Conservation (phyloP, 2,888 invertebrate species). For the Lampropteryx suffumata region DNA sequence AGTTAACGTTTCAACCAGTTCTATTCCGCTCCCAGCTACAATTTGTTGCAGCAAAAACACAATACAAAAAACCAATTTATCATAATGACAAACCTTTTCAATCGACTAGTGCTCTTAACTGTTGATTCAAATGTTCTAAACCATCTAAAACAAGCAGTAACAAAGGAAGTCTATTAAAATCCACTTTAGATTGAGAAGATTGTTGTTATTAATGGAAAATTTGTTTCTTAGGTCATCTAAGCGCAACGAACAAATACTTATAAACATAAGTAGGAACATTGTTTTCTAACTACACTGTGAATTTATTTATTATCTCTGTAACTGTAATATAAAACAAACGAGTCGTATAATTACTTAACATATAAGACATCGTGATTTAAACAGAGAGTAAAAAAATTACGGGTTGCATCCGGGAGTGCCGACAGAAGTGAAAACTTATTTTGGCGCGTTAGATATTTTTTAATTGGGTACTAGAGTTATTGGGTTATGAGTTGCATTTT, state of each 20-base stretch:
- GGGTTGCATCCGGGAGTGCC: too few species aligned
- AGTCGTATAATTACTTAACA: too few species aligned
- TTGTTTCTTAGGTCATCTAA: slow-evolving; percentile 38
- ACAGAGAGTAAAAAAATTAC: too few species aligned
- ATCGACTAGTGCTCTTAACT: slow-evolving; percentile 38
- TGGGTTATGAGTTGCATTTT: too few species aligned
- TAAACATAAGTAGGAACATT: background rate
- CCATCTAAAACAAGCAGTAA: slow-evolving; percentile 45
- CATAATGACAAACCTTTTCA: slow-evolving; percentile 40
- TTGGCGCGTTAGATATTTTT: too few species aligned
- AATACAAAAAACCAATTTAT: slow-evolving; percentile 32
- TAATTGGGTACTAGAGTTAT: too few species aligned
- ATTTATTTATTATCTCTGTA: background rate
- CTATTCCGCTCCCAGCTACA: slow-evolving; percentile 20
- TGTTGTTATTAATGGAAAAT: slow-evolving; percentile 45
- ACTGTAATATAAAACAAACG: background rate
- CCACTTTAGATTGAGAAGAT: slow-evolving; percentile 51
- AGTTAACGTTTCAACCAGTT: slow-evolving; percentile 22
- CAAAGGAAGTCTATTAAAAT: slow-evolving; percentile 64
- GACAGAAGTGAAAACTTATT: too few species aligned
- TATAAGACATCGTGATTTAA: too few species aligned
- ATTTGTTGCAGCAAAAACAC: slow-evolving; percentile 27
- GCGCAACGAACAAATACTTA: slow-evolving; percentile 8
- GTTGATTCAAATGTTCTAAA: slow-evolving; percentile 43
- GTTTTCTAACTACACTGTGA: background rate